A percentile compares a stretch with the other conserved stretches of the same genome.
These are phyloP conservation scores for Cephus spinipes DNA, from an alignment of 2,888 invertebrate genomes.

Conservation along the genomic window DNA sequence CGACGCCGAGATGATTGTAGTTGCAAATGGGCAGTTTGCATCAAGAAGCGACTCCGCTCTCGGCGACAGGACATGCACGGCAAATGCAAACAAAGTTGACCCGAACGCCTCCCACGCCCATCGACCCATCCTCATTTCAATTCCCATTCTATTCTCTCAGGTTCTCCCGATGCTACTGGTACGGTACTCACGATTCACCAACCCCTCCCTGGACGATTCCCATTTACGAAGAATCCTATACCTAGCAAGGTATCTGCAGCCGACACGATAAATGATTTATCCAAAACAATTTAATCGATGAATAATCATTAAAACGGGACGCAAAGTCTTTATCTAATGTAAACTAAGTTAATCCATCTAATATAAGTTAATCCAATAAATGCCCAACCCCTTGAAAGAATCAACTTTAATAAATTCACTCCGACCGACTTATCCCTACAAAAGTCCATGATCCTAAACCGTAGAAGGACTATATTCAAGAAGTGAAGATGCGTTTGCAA, in stretches of 20 bases:
- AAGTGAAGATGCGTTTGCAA: background rate
- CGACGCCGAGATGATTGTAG: conserved; percentile 64
- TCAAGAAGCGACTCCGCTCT: conserved; percentile 53
- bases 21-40: conserved; percentile 66
- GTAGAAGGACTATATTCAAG: background rate
- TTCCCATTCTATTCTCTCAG: background rate
- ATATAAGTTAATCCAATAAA: background rate
- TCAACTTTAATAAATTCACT: background rate
- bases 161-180: background rate
- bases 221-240: background rate
- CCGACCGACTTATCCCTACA: background rate
- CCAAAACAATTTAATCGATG: background rate
- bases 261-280: background rate
- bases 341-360: background rate
- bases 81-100: conserved; percentile 64
- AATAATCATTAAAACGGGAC: background rate
- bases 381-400: background rate
- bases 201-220: background rate
- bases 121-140: conserved; percentile 19
- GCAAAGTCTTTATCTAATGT: background rate
- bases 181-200: background rate
- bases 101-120: conserved; percentile 47
- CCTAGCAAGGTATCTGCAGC: background rate
- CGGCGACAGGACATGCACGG: conserved; percentile 53
- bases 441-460: background rate